Base-by-base conservation (phyloP, 1,140 invertebrate genomes). In the Drosophila watanabei region DNA sequence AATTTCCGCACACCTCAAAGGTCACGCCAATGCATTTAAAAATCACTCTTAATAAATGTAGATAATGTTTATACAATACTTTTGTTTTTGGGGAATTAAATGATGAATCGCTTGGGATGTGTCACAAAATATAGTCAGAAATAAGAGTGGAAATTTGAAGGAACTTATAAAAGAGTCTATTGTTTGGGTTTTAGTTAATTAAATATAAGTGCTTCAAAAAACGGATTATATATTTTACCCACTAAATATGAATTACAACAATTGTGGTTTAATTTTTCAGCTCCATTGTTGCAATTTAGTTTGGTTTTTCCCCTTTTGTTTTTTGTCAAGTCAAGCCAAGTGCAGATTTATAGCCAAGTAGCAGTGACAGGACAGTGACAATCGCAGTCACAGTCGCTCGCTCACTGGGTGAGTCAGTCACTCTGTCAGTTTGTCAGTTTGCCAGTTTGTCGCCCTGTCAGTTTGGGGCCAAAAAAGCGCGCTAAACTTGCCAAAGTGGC, bases 1-100 rank as follows among this genome's bases (percentile, higher is more conserved):
- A 75, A 88, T 89, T 89, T 72, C 46, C 80, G 30, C 80, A 68
- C 77, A 88, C 60, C 77, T 65, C 70, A 80, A 73, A 87, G 83
- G 79, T 87, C 83, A 72, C n/a, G 18, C 41, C 39, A 39, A 41
- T 66, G 45, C 72, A 49, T 66, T 77, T 33, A 59, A 58, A 45
- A 35, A 18, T 30, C 35, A 52, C 35, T 30, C 28, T 75, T 24
- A 14, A 35, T 35, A 30, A 32, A 18, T n/a, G 35, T 16, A n/a
- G 28, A 69, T 64, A 49, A 30, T 37, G 20, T 28, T 71, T 9
- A 56, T 69, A 33, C 46, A 20, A 56, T 43, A 10, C 3, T 18
- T 4, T 30, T 51, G 9, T 32, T 32, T 30, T 11, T 2, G 6
- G 0, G 10, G n/a, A 37, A 20, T 35, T 57, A 2, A 57, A 39